phyloP scores from a whole-genome alignment of 2,888 invertebrate species.

The Arge pagana region DNA sequence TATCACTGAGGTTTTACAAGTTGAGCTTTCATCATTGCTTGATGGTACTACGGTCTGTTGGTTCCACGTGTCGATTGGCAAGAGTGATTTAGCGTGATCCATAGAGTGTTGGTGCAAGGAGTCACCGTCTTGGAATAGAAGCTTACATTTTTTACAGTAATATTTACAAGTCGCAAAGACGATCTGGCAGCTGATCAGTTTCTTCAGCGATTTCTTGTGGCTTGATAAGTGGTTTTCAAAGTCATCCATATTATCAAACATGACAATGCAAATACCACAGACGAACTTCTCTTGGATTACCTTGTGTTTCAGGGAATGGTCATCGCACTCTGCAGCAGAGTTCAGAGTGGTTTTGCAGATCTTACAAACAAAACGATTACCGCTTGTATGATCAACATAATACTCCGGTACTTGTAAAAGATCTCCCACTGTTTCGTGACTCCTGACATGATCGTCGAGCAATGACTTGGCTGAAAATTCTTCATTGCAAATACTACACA shows the following conservation, averaged over 20 bases:
- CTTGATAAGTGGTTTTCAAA: constrained; percentile 1
- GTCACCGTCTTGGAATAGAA: too few relatives aligned
- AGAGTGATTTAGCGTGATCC: too few relatives aligned
- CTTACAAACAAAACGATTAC: not conserved
- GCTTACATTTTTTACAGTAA: constrained; percentile 9
- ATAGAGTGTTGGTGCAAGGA: too few relatives aligned
- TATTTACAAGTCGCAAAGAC: constrained; percentile 11
- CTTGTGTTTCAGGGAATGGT: constrained; percentile 2
- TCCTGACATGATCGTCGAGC: constrained; percentile 2
- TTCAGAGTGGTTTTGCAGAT: constrained; percentile 2
- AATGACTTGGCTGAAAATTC: not conserved
- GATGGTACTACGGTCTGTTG: too few relatives aligned
- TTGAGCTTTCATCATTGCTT: too few relatives aligned
- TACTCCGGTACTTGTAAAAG: constrained; percentile 2
- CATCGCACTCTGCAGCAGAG: not conserved
- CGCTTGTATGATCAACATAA: not conserved
- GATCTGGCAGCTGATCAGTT: constrained; percentile 9
- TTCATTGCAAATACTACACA: constrained; percentile 16
- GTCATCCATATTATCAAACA: constrained; percentile 9
- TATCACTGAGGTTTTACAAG: too few relatives aligned
- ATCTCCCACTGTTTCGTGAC: constrained; percentile 1
- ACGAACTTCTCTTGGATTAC: constrained; percentile 9
- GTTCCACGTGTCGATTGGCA: too few relatives aligned
- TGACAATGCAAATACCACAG: constrained; percentile 6
- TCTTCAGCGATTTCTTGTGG: constrained; percentile 6